A percentile compares a stretch with the other conserved stretches of the same genome.
phyloP scores from a whole-genome alignment of 1,140 invertebrate genomes.

The Sycobia sp. region DNA sequence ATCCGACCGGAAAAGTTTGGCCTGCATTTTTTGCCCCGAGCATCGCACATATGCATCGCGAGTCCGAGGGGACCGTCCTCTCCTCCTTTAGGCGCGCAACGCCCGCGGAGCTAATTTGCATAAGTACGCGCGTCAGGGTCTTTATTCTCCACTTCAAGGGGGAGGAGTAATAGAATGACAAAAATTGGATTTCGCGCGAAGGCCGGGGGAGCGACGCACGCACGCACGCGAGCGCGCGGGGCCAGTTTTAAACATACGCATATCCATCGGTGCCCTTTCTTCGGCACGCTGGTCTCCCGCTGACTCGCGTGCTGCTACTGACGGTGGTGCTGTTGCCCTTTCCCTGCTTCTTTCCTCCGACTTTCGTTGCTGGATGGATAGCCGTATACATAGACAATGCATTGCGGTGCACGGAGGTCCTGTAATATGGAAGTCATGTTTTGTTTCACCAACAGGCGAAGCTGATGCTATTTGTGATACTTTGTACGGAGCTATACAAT shows the following conservation, averaged over 20 bases:
- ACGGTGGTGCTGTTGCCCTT: neutral
- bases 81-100: too few species aligned
- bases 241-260: too few species aligned
- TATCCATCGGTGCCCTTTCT: neutral
- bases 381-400: too few species aligned
- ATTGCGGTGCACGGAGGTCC: too few species aligned
- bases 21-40: constrained; percentile 32
- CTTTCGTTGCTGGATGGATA: too few species aligned
- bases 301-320: neutral
- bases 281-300: neutral
- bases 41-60: too few species aligned
- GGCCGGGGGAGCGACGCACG: neutral
- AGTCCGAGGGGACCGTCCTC: too few species aligned
- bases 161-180: constrained; percentile 21
- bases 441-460: too few species aligned
- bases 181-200: constrained; percentile 16
- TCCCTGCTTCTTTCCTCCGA: neutral
- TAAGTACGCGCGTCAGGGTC: neutral
- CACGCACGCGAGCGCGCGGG: too few species aligned
- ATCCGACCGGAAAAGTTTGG: constrained; percentile 21
- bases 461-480: too few species aligned
- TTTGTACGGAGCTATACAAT: too few species aligned
- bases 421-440: too few species aligned
- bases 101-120: constrained; percentile 11
- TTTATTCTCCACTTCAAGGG: neutral